Conservation (phyloP, 1,140 invertebrate species). For the Meteorus sp. region DNA sequence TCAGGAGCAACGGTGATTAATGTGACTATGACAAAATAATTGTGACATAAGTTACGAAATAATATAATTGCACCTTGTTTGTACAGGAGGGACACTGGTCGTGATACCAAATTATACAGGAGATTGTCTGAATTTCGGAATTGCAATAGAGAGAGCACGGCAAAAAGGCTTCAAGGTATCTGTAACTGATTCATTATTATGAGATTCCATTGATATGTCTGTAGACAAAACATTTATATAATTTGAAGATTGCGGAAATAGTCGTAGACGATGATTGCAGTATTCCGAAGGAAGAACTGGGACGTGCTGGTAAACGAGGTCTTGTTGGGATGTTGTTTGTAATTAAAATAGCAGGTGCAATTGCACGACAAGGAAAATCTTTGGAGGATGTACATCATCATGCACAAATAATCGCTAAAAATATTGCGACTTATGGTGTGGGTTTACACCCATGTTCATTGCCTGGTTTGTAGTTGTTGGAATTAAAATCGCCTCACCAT, state of each 20-base stretch:
- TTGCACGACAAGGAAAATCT: slow-evolving; percentile 66
- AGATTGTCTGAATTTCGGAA: slow-evolving; percentile 83
- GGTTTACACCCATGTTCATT: slow-evolving; percentile 72
- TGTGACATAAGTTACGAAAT: slow-evolving; percentile 17
- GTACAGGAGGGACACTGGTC: slow-evolving; percentile 71
- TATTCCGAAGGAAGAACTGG: slow-evolving; percentile 62
- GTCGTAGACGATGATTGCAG: slow-evolving; percentile 75
- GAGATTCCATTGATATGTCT: neutral
- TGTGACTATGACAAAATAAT: neutral
- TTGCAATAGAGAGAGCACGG: slow-evolving; percentile 75
- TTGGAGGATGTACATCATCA: slow-evolving; percentile 61
- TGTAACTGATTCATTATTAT: slow-evolving; percentile 7
- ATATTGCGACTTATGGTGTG: slow-evolving; percentile 74
- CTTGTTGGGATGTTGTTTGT: slow-evolving; percentile 75
- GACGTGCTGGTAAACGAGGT: slow-evolving; percentile 70
- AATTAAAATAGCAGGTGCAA: slow-evolving; percentile 75
- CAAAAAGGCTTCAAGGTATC: slow-evolving; percentile 65
- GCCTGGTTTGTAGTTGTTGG: slow-evolving; percentile 68
- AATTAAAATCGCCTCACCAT: too few species aligned
- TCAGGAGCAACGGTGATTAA: slow-evolving; percentile 52
- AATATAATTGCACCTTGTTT: slow-evolving; percentile 18
- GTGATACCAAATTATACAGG: slow-evolving; percentile 87
- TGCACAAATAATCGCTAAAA: slow-evolving; percentile 55
- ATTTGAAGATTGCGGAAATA: slow-evolving; percentile 64
- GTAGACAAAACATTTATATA: slow-evolving; percentile 18